Evolutionary conservation across 2,797 vertebrate genomes (phyloP).

Genomic region (Potorous gilbertii): DNA sequence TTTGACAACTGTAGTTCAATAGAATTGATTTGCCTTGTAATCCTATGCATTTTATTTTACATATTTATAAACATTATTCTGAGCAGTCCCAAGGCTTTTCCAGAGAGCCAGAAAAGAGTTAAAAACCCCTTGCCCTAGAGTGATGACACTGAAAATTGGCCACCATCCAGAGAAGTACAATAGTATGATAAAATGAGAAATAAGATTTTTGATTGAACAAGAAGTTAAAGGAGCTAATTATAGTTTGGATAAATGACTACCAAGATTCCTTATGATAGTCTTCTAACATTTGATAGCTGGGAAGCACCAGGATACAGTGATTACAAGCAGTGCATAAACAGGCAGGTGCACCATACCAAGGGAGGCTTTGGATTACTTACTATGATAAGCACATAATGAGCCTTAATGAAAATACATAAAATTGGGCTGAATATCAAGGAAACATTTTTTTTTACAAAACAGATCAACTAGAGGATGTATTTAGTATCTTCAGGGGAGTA

Average conservation of each 20-base stretch:
- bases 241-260: constrained; percentile 70
- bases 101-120: neutral
- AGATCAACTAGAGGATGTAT: constrained; percentile 51
- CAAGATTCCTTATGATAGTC: constrained; percentile 63
- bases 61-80: neutral
- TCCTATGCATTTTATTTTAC: neutral
- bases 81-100: neutral
- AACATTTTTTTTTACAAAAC: constrained; percentile 35
- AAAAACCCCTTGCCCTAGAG: neutral
- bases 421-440: constrained; percentile 52
- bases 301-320: constrained; percentile 58
- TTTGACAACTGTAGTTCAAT: neutral
- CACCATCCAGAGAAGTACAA: constrained; percentile 51
- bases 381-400: constrained; percentile 16
- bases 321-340: constrained; percentile 61
- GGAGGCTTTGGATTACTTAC: constrained; percentile 53
- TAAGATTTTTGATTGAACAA: constrained; percentile 64
- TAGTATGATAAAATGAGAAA: constrained; percentile 44
- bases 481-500: constrained; percentile 56
- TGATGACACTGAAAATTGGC: constrained; percentile 45
- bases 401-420: constrained; percentile 50
- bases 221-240: constrained; percentile 74
- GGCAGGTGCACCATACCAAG: constrained; percentile 2
- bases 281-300: constrained; percentile 58
- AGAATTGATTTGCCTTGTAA: neutral